A percentile compares a stretch with the other conserved stretches of the same genome.
These are phyloP conservation scores for Chaetodon trifascialis DNA, from an alignment of 2,113 vertebrate species.

Conservation along the genomic window DNA sequence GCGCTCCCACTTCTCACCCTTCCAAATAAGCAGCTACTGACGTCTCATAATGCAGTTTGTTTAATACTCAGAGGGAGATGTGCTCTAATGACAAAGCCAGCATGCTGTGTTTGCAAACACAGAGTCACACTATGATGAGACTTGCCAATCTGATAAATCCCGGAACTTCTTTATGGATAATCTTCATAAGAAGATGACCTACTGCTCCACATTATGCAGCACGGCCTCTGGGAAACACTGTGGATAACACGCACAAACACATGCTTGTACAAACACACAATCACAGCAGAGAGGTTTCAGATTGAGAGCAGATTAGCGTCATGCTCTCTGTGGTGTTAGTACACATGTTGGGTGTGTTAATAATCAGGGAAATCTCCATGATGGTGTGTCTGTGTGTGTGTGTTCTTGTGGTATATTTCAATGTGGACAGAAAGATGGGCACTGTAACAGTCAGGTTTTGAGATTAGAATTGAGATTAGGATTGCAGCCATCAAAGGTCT, in stretches of 20 bases:
- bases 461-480: not conserved
- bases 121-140: slow-evolving; percentile 2
- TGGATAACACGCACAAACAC: slow-evolving; percentile 2
- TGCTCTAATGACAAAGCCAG: not conserved
- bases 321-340: not conserved
- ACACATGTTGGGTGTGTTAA: slow-evolving; percentile 17
- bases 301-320: slow-evolving; percentile 52
- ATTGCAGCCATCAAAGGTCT: not conserved
- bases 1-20: not conserved
- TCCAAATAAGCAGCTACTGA: slow-evolving; percentile 1
- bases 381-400: not conserved
- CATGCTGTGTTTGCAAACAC: slow-evolving; percentile 32
- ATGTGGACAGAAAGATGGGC: not conserved
- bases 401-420: not conserved
- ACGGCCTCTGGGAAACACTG: not conserved
- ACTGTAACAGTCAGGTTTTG: not conserved
- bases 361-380: not conserved
- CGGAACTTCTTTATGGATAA: slow-evolving; percentile 24
- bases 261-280: slow-evolving; percentile 11
- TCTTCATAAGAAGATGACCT: slow-evolving; percentile 37
- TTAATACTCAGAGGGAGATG: not conserved
- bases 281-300: slow-evolving; percentile 46
- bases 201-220: slow-evolving; percentile 34
- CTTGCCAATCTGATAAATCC: slow-evolving; percentile 15
- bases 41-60: not conserved